Base-by-base conservation (phyloP, 2,113 vertebrate species). In the Sturnus vulgaris region DNA sequence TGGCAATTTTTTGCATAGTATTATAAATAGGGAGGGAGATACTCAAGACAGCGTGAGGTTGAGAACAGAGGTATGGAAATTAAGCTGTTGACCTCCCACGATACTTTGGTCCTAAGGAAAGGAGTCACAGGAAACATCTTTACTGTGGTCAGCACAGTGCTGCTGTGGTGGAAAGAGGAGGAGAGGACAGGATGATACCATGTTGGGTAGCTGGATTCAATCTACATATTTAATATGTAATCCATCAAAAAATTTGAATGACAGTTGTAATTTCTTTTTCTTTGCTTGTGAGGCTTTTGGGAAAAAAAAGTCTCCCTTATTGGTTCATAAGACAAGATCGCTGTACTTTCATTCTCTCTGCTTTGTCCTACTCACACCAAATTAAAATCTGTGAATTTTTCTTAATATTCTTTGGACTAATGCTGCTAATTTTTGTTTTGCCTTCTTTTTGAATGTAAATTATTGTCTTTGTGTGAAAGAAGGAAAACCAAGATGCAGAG, bases 101-200 rank as follows among this genome's bases (percentile, higher is more conserved):
- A 31, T 59, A 18, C 13, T 16, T 42, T 7, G 15, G 20, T 53
- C 18, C 25, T 66, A 47, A 63, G 47, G 61, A 69, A 59, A 27
- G 37, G 7, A 40, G 8, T 82, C 15, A 10, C 6, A 79, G 50
- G 50, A 69, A 40, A 17, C 0, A 0, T 33, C 0, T 0, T 77
- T 40, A 28, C 31, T 57, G 13, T 76, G 40, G 6, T 61, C 46
- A 76, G 25, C 0, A 1, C 40, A 49, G 47, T 0, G 0, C 28
- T 71, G 35, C n/a, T 55, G 0, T 5, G 1, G 1, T 70, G 65
- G 49, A 61, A 61, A 12, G 10, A 56, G 35, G 33, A 20, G 33
- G 53, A 63, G 27, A 12, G 23, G 10, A 33, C 2, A 8, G 12
- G 23, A 16, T 71, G 12, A 11, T 64, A 30, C 39, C 13, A 1